phyloP scores from a whole-genome alignment of 2,113 vertebrate species.

The Irena cyanogastra region DNA sequence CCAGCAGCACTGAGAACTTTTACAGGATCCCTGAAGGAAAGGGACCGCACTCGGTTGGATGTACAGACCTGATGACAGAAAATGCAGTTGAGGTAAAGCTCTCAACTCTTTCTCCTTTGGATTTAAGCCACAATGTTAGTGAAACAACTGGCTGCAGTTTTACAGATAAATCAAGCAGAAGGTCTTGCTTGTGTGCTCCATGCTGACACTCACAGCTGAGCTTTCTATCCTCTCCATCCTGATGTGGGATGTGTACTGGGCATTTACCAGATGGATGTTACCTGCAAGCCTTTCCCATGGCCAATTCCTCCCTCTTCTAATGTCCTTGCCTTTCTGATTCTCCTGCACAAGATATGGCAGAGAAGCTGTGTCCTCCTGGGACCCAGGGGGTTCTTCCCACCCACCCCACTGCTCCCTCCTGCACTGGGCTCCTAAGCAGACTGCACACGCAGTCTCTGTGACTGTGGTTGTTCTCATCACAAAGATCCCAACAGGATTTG shows the following conservation, averaged over 20 bases:
- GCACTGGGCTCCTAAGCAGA: not conserved
- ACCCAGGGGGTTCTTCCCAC: not conserved
- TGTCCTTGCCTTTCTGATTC: not conserved
- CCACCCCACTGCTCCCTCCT: not conserved
- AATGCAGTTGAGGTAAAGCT: constrained; percentile 76
- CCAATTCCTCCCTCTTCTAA: not conserved
- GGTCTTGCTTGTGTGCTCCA: not conserved
- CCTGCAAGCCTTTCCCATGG: not conserved
- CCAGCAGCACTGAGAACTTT: constrained; percentile 52
- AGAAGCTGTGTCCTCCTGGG: not conserved
- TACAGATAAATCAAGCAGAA: not conserved
- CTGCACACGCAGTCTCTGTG: fast-evolving
- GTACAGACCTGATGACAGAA: constrained; percentile 89
- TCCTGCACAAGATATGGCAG: not conserved
- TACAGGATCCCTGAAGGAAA: constrained; percentile 82
- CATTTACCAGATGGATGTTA: not conserved
- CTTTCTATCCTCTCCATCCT: not conserved
- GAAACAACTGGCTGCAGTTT: not conserved
- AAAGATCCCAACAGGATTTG: not conserved
- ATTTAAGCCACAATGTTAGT: not conserved
- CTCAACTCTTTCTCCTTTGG: fast-evolving
- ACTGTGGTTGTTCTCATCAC: not conserved
- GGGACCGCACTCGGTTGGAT: constrained; percentile 84
- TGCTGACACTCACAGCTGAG: not conserved
- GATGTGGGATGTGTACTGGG: not conserved